A percentile compares a stretch with the other conserved stretches of the same genome.
These are phyloP conservation scores for Limanda limanda DNA, from an alignment of 2,113 vertebrate genomes.

Conservation along the genomic window DNA sequence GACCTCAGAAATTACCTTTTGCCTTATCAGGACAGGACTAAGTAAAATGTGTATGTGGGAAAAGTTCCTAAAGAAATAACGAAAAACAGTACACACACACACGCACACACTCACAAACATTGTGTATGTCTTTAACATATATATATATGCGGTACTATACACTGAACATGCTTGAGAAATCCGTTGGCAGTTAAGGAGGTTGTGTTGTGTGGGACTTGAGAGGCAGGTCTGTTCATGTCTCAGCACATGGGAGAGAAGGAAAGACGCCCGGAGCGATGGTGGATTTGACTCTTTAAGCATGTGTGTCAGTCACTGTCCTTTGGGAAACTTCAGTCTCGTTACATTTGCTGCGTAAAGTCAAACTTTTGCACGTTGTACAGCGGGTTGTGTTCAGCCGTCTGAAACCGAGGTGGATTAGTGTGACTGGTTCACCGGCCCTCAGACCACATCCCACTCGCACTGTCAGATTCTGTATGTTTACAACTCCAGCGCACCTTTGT, in stretches of 20 bases:
- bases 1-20: too few relatives aligned
- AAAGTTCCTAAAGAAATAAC: too few relatives aligned
- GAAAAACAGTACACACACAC: too few relatives aligned
- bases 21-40: too few relatives aligned
- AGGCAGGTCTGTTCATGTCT: constrained; percentile 76
- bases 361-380: background rate
- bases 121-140: background rate
- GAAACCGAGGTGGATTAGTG: constrained; percentile 6
- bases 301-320: constrained; percentile 25
- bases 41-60: too few relatives aligned
- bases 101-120: too few relatives aligned
- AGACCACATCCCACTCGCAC: constrained; percentile 30
- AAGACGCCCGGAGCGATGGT: constrained; percentile 52
- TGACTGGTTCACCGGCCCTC: constrained; percentile 42
- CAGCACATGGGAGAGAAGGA: constrained; percentile 41
- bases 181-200: constrained; percentile 49
- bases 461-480: constrained; percentile 68
- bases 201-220: constrained; percentile 16
- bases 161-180: constrained; percentile 21
- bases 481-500: constrained; percentile 41
- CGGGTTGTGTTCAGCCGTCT: background rate
- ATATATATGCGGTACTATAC: background rate
- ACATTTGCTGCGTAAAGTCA: constrained; percentile 9
- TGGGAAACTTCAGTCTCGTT: constrained; percentile 1
- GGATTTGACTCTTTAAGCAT: constrained; percentile 43